phyloP scores from a whole-genome alignment of 2,888 invertebrate genomes.

The Chymomyza amoena region DNA sequence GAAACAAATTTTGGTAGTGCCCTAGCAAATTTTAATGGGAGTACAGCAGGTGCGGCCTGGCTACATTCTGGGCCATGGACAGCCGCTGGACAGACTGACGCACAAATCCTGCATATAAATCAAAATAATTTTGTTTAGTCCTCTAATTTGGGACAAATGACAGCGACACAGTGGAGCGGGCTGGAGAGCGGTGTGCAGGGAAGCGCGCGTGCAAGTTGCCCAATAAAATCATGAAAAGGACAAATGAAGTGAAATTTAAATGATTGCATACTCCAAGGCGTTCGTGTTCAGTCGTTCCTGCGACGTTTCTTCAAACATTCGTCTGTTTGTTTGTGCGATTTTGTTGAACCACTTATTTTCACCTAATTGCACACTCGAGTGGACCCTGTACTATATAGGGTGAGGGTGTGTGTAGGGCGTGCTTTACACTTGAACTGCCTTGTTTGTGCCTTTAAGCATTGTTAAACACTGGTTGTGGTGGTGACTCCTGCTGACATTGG shows the following conservation, averaged over 20 bases:
- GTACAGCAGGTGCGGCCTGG: conserved; percentile 43
- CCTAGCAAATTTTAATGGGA: not conserved
- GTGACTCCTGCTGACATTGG: not conserved
- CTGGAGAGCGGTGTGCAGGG: no score
- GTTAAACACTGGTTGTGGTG: not conserved
- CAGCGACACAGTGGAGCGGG: not conserved
- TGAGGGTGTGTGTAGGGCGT: not conserved
- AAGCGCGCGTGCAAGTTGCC: not conserved
- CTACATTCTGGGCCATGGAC: not conserved
- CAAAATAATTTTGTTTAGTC: conserved; percentile 72
- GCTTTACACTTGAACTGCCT: not conserved
- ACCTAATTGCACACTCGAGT: conserved; percentile 73
- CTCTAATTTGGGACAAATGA: conserved; percentile 55
- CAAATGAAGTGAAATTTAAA: conserved; percentile 74
- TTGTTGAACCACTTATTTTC: conserved; percentile 74
- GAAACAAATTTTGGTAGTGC: not conserved
- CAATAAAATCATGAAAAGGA: conserved; percentile 63
- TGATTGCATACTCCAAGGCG: conserved; percentile 73
- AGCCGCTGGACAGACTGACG: not conserved
- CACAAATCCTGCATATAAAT: conserved; percentile 61
- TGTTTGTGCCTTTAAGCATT: not conserved
- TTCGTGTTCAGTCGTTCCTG: not conserved
- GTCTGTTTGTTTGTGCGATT: conserved; percentile 6
- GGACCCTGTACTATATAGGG: conserved; percentile 34
- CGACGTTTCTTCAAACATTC: not conserved